Evolutionary conservation across 2,888 invertebrate species (phyloP), one percentile per base, ranked within the genome.

Genomic region (Panopea generosa): DNA sequence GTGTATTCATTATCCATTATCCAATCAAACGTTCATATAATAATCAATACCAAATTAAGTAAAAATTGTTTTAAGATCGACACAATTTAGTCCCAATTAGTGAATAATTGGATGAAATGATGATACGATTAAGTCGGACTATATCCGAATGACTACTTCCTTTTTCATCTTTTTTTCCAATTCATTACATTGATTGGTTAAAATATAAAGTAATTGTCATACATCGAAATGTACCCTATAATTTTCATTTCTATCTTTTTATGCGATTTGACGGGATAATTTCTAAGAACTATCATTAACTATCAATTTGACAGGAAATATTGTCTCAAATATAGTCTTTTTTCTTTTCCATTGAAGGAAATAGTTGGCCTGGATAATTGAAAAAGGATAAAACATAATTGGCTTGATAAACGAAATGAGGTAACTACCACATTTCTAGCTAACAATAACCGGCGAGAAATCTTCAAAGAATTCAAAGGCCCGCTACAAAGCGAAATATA

Each of bases 181-280:
- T 60, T 79, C 71, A 79, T 79, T 79, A 68, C 45, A 53, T 33
- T 27, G 59, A 67, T 71, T 74, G 59, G 67, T 38, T 71, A 56
- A 77, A 67, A 73, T 73, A 81, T 81, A 71, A 57, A 69, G 63
- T 74, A 81, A 81, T 81, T 67, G 59, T 63, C 70, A 60, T 67
- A 60, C 70, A 55, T 53, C 59, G 69, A 62, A 40, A 53, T 24
- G 47, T 24, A 63, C 59, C 53, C 71, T 74, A 67, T 77, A 67
- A 81, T 81, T 81, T 77, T 77, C 77, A 73, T 76, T 77, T 73
- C 68, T 63, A 49, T 56, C 70, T 52, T 63, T 74, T 74, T 78
- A 74, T 78, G 24, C 59, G 78, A 70, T 43, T 61, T 70, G 78
- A 78, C 53, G 59, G 69, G 59, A 66, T 74, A 74, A 78, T 78